Conservation (phyloP, 1,140 invertebrate species). For the Aphelenchoides avenae region DNA sequence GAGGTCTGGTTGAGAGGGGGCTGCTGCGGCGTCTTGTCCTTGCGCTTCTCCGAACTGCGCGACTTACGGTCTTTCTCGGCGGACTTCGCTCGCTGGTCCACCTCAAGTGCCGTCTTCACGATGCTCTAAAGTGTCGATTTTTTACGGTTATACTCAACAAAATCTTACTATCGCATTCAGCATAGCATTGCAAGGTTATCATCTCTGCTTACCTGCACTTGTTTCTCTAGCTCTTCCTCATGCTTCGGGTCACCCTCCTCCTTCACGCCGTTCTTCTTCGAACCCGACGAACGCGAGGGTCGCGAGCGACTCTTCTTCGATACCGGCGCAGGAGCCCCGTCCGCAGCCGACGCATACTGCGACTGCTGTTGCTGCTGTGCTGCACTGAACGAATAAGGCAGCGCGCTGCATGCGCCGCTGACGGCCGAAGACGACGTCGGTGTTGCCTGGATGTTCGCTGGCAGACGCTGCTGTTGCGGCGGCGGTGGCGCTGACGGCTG, state of each 20-base stretch:
- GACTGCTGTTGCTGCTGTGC: conserved; percentile 2
- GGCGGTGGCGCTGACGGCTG: conserved; percentile 12
- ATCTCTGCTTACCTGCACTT: conserved; percentile 25
- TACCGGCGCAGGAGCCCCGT: conserved; percentile 14
- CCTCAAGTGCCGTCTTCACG: conserved; percentile 31
- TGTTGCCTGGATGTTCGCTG: not conserved
- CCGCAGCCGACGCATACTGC: conserved; percentile 8
- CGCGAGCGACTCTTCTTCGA: conserved; percentile 13
- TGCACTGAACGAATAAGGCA: not conserved
- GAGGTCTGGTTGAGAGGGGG: too few species aligned
- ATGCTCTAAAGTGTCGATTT: conserved; percentile 30
- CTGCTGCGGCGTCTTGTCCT: conserved; percentile 7
- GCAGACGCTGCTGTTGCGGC: not conserved
- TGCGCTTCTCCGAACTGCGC: conserved; percentile 21
- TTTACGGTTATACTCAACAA: not conserved
- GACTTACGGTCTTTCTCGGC: conserved; percentile 36
- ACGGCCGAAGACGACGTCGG: not conserved
- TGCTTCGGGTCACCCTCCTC: conserved; percentile 26
- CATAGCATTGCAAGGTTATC: not conserved
- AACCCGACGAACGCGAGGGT: conserved; percentile 6
- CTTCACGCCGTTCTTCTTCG: conserved; percentile 10
- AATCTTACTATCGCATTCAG: not conserved
- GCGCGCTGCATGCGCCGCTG: not conserved
- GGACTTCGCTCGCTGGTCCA: conserved; percentile 28
- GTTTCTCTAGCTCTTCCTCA: conserved; percentile 32